Evolutionary conservation across 2,888 invertebrate species (phyloP).

Genomic region (Zaprionus bogoriensis): DNA sequence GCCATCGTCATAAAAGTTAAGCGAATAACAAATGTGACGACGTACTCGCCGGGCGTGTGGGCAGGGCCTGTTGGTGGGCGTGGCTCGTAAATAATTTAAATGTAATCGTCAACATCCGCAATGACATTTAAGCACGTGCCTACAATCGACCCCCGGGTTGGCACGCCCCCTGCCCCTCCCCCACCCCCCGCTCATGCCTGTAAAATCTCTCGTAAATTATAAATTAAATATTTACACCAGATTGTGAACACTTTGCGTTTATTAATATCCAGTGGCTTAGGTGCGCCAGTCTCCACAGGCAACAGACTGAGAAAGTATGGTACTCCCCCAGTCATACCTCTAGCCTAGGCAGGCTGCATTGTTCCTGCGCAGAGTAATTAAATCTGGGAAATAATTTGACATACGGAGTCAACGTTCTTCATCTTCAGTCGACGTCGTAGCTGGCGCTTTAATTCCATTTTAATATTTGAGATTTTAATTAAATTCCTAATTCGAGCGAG

Average conservation of each 20-base stretch:
- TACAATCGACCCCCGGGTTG: conserved; percentile 37
- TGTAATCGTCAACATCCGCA: conserved; percentile 78
- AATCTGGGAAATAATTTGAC: conserved; percentile 69
- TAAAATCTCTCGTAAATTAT: conserved; percentile 72
- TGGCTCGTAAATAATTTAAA: conserved; percentile 77
- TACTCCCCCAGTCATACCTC: background rate
- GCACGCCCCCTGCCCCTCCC: conserved; percentile 5
- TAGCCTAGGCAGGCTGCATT: conserved; percentile 34
- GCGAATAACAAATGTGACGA: conserved; percentile 76
- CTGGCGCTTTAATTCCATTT: conserved; percentile 63
- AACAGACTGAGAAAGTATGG: conserved; percentile 33
- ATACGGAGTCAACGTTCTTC: conserved; percentile 49
- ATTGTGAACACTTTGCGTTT: conserved; percentile 73
- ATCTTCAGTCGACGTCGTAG: conserved; percentile 26
- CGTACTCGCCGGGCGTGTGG: conserved; percentile 1
- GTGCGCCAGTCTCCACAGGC: conserved; percentile 44
- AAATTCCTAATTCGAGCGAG: conserved; percentile 58
- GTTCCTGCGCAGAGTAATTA: conserved; percentile 55
- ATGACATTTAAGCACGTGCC: conserved; percentile 77
- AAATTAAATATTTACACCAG: conserved; percentile 77
- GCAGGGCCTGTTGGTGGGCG: background rate
- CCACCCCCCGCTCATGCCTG: conserved; percentile 19
- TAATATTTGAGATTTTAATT: conserved; percentile 71
- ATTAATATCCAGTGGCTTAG: conserved; percentile 72
- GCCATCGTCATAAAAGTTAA: conserved; percentile 72